Conservation (phyloP, 2,888 invertebrate genomes). For the Branchipolynoe longqiensis region DNA sequence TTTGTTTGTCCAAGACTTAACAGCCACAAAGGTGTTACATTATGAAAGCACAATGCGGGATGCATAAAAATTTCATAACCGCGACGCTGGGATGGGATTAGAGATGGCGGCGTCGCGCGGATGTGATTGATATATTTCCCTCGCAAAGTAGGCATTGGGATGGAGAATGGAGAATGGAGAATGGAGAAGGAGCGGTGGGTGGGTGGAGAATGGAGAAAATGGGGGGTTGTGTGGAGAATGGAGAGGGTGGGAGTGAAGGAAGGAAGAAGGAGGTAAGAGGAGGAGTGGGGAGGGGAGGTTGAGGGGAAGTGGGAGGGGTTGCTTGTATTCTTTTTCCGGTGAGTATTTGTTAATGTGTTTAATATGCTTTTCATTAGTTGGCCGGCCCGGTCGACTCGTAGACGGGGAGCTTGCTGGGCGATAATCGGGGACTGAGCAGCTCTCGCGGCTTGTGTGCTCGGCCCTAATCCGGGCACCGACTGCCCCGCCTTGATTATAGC, state of each 20-base stretch:
- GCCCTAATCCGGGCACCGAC: conserved; percentile 22
- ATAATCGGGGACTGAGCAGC: conserved; percentile 6
- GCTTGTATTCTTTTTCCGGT: conserved; percentile 5
- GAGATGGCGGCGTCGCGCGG: background rate
- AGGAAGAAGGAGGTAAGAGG: too few species aligned
- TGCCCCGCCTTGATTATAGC: conserved; percentile 37
- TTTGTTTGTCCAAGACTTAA: conserved; percentile 53
- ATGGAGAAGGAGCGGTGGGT: too few species aligned
- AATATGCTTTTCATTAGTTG: conserved; percentile 55
- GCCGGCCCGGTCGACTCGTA: conserved; percentile 31
- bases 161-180: too few species aligned
- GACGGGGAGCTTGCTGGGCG: conserved; percentile 8
- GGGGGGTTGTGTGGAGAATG: too few species aligned
- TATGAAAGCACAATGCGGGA: conserved; percentile 41
- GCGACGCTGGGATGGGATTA: background rate
- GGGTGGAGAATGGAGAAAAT: too few species aligned
- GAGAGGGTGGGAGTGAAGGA: too few species aligned
- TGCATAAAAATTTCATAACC: conserved; percentile 56
- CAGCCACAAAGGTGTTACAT: conserved; percentile 52
- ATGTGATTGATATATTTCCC: conserved; percentile 53
- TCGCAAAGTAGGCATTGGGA: conserved; percentile 48
- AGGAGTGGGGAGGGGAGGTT: too few species aligned
- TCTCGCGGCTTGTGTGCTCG: background rate
- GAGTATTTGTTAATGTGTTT: conserved; percentile 55
- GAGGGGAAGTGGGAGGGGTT: too few species aligned